phyloP scores from a whole-genome alignment of 2,797 vertebrate species.

The Salarias fasciatus region DNA sequence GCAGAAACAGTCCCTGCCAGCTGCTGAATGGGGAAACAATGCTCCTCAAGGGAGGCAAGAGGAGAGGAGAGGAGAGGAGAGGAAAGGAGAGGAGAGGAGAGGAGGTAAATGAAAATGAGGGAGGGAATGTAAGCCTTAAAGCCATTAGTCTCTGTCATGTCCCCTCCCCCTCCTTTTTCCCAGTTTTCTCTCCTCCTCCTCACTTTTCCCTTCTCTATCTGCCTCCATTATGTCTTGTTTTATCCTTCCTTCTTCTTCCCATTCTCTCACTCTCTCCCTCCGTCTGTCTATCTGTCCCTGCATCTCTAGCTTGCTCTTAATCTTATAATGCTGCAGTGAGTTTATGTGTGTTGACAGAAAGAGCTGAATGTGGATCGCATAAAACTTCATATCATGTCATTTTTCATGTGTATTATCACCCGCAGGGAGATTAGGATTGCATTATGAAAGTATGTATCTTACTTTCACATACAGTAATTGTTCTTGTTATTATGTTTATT shows the following conservation, averaged over 20 bases:
- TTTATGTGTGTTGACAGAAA: conserved; percentile 42
- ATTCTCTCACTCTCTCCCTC: neutral
- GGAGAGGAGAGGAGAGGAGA: conserved; percentile 18
- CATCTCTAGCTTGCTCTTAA: conserved; percentile 20
- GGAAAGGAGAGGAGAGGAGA: conserved; percentile 1
- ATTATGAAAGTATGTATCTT: neutral
- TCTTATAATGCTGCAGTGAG: conserved; percentile 39
- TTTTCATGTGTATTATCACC: neutral
- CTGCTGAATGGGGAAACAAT: conserved; percentile 65
- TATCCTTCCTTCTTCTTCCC: neutral
- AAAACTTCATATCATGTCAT: conserved; percentile 33
- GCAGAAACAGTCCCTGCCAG: conserved; percentile 48
- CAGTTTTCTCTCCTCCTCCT: conserved; percentile 22
- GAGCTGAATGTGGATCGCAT: conserved; percentile 31
- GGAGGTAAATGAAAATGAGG: conserved; percentile 40
- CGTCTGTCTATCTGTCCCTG: conserved; percentile 4
- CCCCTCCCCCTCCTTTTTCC: conserved; percentile 47
- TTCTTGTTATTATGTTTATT: neutral
- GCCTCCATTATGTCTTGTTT: conserved; percentile 29
- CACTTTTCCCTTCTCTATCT: conserved; percentile 25
- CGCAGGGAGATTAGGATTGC: neutral
- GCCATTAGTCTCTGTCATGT: conserved; percentile 72
- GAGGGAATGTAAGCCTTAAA: conserved; percentile 53
- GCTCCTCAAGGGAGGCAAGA: conserved; percentile 47
- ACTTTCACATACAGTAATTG: conserved; percentile 1